Evolutionary conservation across 2,888 invertebrate species (phyloP), one percentile per base, ranked within the genome.

Genomic region (Gortyna flavago): DNA sequence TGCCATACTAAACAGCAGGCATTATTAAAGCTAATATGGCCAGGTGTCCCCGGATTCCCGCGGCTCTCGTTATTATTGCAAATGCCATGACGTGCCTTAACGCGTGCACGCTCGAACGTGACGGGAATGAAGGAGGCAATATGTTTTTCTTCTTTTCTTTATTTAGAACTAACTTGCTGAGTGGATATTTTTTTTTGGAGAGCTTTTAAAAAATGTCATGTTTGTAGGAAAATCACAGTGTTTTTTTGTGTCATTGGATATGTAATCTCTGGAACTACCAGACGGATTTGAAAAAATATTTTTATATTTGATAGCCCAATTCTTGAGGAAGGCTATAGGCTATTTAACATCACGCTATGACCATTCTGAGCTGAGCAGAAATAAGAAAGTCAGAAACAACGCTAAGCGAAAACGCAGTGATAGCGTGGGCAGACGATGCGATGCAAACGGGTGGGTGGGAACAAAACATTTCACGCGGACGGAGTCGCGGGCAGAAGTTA

Each of bases 1-100:
- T 59, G n/a, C 69, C 69, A 69, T 69, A 59, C 11, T 35, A 35
- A 69, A 69, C 25, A 59, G 11, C 21, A 7, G 35, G 61, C 35
- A 38, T 21, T 69, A 69, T 61, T 61, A n/a, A 62, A 62, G 69
- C 69, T 61, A 21, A 62, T 62, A 21, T 38, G 18, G n/a, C 35
- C 35, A 80, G 74, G 62, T 74, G 73, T 44, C 32, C 13, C 29
- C n/a, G 64, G 72, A 32, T 54, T 71, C 70, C 51, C 66, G 66
- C 66, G 48, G 38, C 25, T 18, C 81, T 74, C 81, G 74, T 80
- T 80, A 80, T 80, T 80, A 75, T 68, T 80, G 75, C 75, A 68
- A 62, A 80, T 80, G 44, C 80, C 80, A 67, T 71, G 54, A 73
- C 80, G 69, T 71, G 41, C 66, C 70, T 38, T 67, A 67, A 54